A percentile compares a stretch with the other conserved stretches of the same genome.
Conservation (phyloP, 2,888 invertebrate species). For the Nudaria mundana region DNA sequence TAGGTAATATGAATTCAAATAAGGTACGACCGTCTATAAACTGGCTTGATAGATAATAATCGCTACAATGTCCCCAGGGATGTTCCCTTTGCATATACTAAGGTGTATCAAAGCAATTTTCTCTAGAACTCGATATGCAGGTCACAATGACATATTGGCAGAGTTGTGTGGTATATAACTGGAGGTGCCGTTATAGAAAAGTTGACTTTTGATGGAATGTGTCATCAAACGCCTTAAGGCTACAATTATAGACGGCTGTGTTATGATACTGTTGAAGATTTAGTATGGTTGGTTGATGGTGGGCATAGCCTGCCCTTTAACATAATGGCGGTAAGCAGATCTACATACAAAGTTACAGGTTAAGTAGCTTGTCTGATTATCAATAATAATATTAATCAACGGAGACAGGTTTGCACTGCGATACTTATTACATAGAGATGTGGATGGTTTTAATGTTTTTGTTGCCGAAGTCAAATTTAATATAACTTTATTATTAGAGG, state of each 20-base stretch:
- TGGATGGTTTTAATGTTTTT: too few species aligned
- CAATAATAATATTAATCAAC: too few species aligned
- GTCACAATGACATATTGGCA: conserved; percentile 72
- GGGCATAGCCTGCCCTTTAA: conserved; percentile 53
- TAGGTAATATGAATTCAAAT: too few species aligned
- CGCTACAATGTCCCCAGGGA: conserved; percentile 61
- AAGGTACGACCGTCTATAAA: conserved; percentile 30
- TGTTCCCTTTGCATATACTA: conserved; percentile 69
- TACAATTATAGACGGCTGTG: conserved; percentile 59
- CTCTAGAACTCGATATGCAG: conserved; percentile 60
- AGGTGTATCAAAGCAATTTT: conserved; percentile 68
- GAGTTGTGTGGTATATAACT: conserved; percentile 27
- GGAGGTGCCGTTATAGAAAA: conserved; percentile 44
- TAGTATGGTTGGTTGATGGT: conserved; percentile 55
- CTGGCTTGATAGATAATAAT: conserved; percentile 59
- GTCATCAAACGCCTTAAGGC: conserved; percentile 66
- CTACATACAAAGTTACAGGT: conserved; percentile 27
- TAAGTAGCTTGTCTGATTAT: too few species aligned
- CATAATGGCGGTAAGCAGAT: conserved; percentile 51
- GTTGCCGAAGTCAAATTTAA: too few species aligned
- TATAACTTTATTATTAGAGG: too few species aligned
- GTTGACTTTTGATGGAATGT: conserved; percentile 67
- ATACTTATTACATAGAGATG: too few species aligned
- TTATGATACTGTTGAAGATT: conserved; percentile 58
- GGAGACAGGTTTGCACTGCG: too few species aligned